Conservation (phyloP, 2,888 invertebrate genomes). For the Cantharis lateralis region DNA sequence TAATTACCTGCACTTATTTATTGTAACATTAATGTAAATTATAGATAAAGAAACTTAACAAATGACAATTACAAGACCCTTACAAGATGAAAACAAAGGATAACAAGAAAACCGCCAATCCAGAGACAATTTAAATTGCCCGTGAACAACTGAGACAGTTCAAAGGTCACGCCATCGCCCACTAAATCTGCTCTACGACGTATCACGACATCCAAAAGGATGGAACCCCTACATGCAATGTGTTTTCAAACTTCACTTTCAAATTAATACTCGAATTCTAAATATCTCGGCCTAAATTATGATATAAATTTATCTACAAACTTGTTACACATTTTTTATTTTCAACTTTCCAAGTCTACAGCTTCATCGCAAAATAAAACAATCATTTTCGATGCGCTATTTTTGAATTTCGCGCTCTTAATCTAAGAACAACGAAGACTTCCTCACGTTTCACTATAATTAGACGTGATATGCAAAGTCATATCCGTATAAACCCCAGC, state of each 20-base stretch:
- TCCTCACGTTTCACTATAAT: too few relatives aligned
- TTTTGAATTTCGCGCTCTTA: too few relatives aligned
- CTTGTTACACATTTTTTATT: background rate
- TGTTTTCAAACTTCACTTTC: constrained; percentile 26
- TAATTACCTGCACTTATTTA: background rate
- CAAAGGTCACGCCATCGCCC: constrained; percentile 55
- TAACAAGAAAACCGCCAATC: constrained; percentile 50
- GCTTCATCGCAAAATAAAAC: background rate
- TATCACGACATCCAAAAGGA: constrained; percentile 47
- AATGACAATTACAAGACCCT: constrained; percentile 49
- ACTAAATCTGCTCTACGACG: constrained; percentile 55
- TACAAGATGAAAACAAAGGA: constrained; percentile 52
- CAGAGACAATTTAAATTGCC: constrained; percentile 55
- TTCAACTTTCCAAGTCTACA: background rate
- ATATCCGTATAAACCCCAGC: too few relatives aligned
- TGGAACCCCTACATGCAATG: constrained; percentile 52
- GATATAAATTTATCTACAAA: background rate
- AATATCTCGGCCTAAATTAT: constrained; percentile 3
- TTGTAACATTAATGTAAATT: constrained; percentile 5
- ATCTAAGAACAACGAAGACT: too few relatives aligned
- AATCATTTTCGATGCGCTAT: too few relatives aligned
- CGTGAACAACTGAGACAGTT: constrained; percentile 51
- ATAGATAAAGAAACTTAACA: constrained; percentile 24
- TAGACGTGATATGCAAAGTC: too few relatives aligned
- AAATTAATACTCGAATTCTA: constrained; percentile 15